Conservation (phyloP, 2,797 vertebrate genomes). For the Orestias chungarensis region DNA sequence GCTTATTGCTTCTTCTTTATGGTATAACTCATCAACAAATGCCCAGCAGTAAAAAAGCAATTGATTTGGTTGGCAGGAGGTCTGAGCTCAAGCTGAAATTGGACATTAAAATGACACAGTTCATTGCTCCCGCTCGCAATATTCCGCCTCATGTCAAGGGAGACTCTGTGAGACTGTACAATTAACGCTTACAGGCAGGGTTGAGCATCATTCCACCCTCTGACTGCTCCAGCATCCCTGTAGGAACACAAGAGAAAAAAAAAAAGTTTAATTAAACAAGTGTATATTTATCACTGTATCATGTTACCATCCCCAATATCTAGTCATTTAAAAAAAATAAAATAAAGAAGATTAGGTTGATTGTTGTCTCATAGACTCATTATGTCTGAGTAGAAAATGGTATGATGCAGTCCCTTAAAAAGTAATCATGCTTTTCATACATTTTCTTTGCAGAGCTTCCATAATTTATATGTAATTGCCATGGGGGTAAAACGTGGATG, state of each 20-base stretch:
- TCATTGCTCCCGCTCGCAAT: conserved; percentile 67
- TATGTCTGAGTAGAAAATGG: neutral
- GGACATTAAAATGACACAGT: conserved; percentile 76
- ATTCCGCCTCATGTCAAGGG: conserved; percentile 57
- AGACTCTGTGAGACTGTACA: conserved; percentile 49
- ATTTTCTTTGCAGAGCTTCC: neutral
- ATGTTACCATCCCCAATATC: conserved; percentile 25
- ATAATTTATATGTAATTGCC: conserved; percentile 28
- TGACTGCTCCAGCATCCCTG: conserved; percentile 16
- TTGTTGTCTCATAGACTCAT: conserved; percentile 8
- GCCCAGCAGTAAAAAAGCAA: conserved; percentile 61
- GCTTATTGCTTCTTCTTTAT: conserved; percentile 50
- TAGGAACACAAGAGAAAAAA: conserved; percentile 22
- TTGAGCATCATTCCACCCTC: conserved; percentile 40
- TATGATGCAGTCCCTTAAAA: conserved; percentile 1
- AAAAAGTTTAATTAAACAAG: conserved; percentile 48
- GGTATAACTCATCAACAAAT: conserved; percentile 69
- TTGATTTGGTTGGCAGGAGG: conserved; percentile 70
- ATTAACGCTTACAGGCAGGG: conserved; percentile 65
- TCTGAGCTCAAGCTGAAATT: conserved; percentile 70
- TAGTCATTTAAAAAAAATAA: conserved; percentile 26
- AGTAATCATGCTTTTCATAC: neutral
- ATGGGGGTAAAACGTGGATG: conserved; percentile 18
- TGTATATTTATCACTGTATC: conserved; percentile 32
- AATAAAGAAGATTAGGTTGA: conserved; percentile 1